Evolutionary conservation across 2,113 vertebrate genomes (phyloP).

Genomic region (Rhynchopsitta pachyrhyncha): DNA sequence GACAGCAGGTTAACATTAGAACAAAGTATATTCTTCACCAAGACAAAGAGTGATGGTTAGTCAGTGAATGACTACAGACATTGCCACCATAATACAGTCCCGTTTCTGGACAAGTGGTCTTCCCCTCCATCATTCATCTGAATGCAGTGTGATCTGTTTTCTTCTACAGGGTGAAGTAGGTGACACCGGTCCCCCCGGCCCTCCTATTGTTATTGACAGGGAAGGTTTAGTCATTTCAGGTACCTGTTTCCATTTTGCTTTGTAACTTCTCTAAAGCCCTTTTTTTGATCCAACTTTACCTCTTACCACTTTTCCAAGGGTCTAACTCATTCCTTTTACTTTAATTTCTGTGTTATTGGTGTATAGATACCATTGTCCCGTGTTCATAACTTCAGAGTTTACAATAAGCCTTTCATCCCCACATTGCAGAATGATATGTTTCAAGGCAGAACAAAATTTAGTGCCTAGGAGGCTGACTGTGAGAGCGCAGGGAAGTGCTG

Average conservation of each 20-base stretch:
- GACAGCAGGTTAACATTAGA: background rate
- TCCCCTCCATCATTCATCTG: background rate
- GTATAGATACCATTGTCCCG: background rate
- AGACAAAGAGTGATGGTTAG: background rate
- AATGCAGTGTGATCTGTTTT: background rate
- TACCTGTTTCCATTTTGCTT: conserved; percentile 50
- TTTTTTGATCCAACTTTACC: background rate
- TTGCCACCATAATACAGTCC: background rate
- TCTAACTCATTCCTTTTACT: background rate
- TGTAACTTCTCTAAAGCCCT: background rate
- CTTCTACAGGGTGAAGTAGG: conserved; percentile 86
- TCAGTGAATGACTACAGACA: background rate
- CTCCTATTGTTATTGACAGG: conserved; percentile 45
- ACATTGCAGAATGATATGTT: background rate
- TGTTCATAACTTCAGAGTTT: background rate
- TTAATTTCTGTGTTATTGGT: background rate
- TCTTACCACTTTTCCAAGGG: background rate
- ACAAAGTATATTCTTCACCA: background rate
- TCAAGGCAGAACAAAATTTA: background rate
- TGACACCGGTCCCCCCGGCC: conserved; percentile 81
- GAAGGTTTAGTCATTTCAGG: conserved; percentile 73
- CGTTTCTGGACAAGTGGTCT: background rate
- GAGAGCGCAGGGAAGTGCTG: background rate
- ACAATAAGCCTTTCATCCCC: background rate
- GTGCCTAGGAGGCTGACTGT: background rate